A percentile compares a stretch with the other conserved stretches of the same genome.
These are phyloP conservation scores for Betta splendens DNA, from an alignment of 2,797 vertebrate genomes.

Conservation along the genomic window DNA sequence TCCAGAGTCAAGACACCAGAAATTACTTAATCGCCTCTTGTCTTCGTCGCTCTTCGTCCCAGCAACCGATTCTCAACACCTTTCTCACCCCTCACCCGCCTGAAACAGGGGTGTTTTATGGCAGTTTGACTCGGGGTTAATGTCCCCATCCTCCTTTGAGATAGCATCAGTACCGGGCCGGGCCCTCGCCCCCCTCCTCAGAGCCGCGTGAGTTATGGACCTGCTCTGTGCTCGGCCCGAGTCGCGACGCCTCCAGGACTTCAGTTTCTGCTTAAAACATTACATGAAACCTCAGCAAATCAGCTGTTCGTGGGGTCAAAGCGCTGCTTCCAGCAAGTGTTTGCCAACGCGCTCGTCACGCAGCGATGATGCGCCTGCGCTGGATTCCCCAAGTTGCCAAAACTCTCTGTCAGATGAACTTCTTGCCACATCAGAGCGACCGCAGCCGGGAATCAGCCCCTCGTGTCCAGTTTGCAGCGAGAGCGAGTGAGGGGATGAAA, in stretches of 20 bases:
- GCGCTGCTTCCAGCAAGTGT: too few relatives aligned
- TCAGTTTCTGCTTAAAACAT: not conserved
- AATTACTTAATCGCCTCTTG: constrained; percentile 17
- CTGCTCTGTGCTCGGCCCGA: constrained; percentile 16
- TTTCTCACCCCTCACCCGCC: constrained; percentile 36
- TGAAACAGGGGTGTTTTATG: constrained; percentile 52
- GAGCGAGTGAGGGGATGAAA: too few relatives aligned
- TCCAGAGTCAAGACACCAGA: constrained; percentile 35
- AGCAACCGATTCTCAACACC: constrained; percentile 23
- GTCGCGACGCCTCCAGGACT: constrained; percentile 10
- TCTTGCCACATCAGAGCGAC: not conserved
- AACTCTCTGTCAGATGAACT: not conserved
- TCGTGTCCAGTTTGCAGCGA: not conserved
- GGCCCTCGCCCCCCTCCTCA: constrained; percentile 22
- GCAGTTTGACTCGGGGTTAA: constrained; percentile 50
- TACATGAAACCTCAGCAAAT: too few relatives aligned
- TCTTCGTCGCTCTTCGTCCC: constrained; percentile 12
- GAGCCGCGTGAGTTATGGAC: constrained; percentile 24
- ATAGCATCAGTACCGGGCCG: constrained; percentile 59
- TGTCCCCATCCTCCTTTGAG: constrained; percentile 46
- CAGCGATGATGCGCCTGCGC: not conserved
- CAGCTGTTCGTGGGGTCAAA: too few relatives aligned
- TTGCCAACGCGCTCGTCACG: not conserved
- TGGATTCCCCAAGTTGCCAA: not conserved
- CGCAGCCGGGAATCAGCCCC: too few relatives aligned